Base-by-base conservation (phyloP, 2,888 invertebrate species). In the Arge pagana region DNA sequence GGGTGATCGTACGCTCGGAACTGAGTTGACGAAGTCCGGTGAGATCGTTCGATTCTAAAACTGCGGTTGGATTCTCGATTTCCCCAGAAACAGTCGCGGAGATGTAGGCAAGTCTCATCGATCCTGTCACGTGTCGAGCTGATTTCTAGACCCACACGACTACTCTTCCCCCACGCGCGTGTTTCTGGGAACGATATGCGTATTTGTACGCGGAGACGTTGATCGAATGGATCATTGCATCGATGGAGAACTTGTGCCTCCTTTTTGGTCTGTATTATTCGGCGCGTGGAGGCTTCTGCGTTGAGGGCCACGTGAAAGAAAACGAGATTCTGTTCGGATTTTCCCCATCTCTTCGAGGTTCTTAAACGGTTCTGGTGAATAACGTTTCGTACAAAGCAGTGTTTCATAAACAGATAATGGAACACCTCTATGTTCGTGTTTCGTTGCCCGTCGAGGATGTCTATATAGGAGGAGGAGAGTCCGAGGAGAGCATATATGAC, bases 371-470 rank as follows among this genome's bases (percentile, higher is more conserved):
- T 19, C 11, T 10, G 37, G 11, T 21, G 15, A 40, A 40, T 8
- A 40, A 40, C 40, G 26, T 24, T 30, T 31, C 52, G 49, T 55
- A 52, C 40, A 40, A 30, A 28, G 42, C 42, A 53, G 55, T 53
- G 55, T 52, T 55, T 59, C 59, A 52, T 57, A 59, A 64, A 64
- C 60, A 61, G 63, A 64, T 64, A 63, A 61, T 64, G 63, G 56
- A 53, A 60, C 58, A 57, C 60, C 63, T 57, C 50, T 42, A 48
- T 36, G 24, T 55, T 57, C 4, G 8, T 31, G 19, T 4, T n/a
- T 16, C 19, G 4, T 3, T 7, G 15, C 40, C 40, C 40, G 19
- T 19, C 8, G 19, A 11, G 36, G 10, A 30, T 33, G 8, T n/a
- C 33, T 13, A 11, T 33, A 11, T 13, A 23, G 13, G 21, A n/a